Base-by-base conservation (phyloP, 64 coral and sea anemone species). In the Porites australiensis region DNA sequence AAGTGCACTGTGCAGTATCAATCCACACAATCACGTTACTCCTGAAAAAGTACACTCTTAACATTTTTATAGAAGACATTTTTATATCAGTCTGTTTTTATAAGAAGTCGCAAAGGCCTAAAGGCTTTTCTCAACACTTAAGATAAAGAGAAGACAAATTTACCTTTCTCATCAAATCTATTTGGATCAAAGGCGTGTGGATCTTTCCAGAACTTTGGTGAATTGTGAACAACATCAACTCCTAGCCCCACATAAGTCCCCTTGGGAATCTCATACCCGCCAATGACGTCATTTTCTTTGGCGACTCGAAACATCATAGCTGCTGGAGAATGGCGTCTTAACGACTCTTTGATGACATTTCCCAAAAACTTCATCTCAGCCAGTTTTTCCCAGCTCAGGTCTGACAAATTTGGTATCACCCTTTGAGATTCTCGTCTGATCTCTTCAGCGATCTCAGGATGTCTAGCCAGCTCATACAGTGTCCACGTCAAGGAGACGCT, bases 311-410 rank as follows among this genome's bases (percentile, higher is more conserved):
- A 6, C 18, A 69, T 21, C 5, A 59, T 0, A 3, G 46, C 8
- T 27, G 65, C 89, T 68, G 94, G 94, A 20, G 82, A 3, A 50
- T 92, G 94, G 44, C 88, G 77, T 9, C 94, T 90, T 4, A 96
- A 44, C 5, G 89, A 92, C 22, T 96, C 94, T 55, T 96, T 96
- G 14, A 87, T 87, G 12, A 96, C 94, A 60, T 87, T 82, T 59
- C 85, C 88, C 60, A 96, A 51, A 51, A 92, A 96, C 46, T 92
- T 78, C 67, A 96, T 44, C 71, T 75, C 83, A 10, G 82, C 90
- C 21, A 92, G 48, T 60, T 92, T 92, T 52, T 8, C 53, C 92
- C 92, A 94, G 8, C 77, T 88, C 15, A 83, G 8, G 4, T 77
- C 23, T 47, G 60, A 46, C 9, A 46, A 78, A 19, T 89, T 79